Evolutionary conservation across 2,888 invertebrate genomes (phyloP), one percentile per base, ranked within the genome.

Genomic region (Lapara coniferarum): DNA sequence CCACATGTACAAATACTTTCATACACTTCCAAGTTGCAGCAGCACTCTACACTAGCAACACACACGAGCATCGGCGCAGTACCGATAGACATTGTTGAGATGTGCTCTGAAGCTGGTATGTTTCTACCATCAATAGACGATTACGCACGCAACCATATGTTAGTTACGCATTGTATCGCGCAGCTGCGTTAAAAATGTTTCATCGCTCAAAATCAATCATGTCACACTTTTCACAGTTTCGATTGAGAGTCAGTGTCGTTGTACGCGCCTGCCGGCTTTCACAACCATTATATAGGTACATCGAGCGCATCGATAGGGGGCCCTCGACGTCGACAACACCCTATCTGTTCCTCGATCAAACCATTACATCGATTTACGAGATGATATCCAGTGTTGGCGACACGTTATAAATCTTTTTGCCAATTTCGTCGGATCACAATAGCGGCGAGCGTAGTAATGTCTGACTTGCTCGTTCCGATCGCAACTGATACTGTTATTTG

Each of bases 321-420:
- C 79, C 74, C 75, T 79, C 79, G 79, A 72, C 78, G 77, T 80
- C 81, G 85, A 85, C 85, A 86, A 82, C 78, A 76, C 81, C 80
- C 77, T 86, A 88, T 88, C 87, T 81, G 76, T 81, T 80, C 81
- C 81, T 77, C 77, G 81, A 87, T 86, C 85, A 77, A 77, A 81
- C 80, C 83, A 87, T 88, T 85, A 88, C 78, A 83, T 85, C 86
- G 86, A 88, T 90, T 89, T 89, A 89, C 84, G 88, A 86, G 85
- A 85, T 81, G 85, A 83, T 82, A 85, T 85, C 83, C 83, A 74
- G 73, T 83, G 81, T 80, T 85, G 80, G 84, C 77, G 84, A 84
- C 86, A 85, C 78, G 75, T 83, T 77, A 84, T 89, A 89, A 89
- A 90, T 89, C 85, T 85, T 76, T 73, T 77, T 71, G 77, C 77